Conservation (phyloP, 2,888 invertebrate species). For the Athalia circularis region DNA sequence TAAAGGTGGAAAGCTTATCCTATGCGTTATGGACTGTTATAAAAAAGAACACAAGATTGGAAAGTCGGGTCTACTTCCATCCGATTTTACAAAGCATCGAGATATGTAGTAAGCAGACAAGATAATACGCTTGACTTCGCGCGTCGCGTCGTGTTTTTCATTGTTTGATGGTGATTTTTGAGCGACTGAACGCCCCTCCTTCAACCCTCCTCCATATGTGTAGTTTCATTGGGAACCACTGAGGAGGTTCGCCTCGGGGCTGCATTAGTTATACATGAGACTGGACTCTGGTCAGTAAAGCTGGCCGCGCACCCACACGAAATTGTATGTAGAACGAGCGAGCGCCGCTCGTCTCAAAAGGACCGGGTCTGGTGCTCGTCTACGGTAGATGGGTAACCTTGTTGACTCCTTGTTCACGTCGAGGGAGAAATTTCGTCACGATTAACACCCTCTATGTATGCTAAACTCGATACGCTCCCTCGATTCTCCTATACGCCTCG, state of each 20-base stretch:
- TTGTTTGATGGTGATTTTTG: not conserved
- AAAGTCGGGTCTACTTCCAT: too few species aligned
- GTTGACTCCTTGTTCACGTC: conserved; percentile 38
- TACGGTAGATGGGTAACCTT: conserved; percentile 35
- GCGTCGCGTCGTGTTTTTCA: not conserved
- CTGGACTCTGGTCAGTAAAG: conserved; percentile 51
- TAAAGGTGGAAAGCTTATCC: too few species aligned
- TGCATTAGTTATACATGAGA: conserved; percentile 56
- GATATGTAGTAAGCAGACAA: too few species aligned
- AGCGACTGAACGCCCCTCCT: not conserved
- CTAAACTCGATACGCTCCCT: conserved; percentile 37
- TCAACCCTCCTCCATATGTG: not conserved
- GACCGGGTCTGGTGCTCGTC: conserved; percentile 38
- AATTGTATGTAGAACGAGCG: not conserved
- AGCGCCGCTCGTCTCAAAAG: conserved; percentile 34
- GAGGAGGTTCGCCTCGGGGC: conserved; percentile 48
- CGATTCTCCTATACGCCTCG: not conserved
- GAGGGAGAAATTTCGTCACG: conserved; percentile 41
- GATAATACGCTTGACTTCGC: too few species aligned
- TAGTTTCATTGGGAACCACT: conserved; percentile 49
- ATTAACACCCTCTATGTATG: conserved; percentile 43
- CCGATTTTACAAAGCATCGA: not conserved
- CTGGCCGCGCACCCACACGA: conserved; percentile 45
- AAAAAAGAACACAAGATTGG: not conserved
- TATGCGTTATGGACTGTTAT: not conserved